Evolutionary conservation across 2,888 invertebrate genomes (phyloP).

Genomic region (Volucella bombylans): DNA sequence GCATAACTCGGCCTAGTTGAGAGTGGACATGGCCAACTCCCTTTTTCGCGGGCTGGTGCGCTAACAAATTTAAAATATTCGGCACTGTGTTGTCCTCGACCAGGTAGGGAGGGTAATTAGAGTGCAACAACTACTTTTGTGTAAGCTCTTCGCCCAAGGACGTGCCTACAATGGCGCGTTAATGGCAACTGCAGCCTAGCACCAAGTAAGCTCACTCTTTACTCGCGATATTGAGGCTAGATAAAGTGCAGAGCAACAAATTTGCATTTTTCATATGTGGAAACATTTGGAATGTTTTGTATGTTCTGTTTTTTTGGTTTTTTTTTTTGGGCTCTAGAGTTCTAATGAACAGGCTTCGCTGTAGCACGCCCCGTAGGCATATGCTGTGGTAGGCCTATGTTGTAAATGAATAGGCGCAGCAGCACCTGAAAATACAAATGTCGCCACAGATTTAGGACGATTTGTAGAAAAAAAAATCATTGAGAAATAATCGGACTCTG

Average conservation of each 20-base stretch:
- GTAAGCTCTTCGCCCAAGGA: conserved; percentile 67
- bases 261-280: conserved; percentile 67
- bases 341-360: conserved; percentile 66
- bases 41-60: conserved; percentile 48
- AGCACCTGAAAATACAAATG: too few species aligned
- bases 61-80: conserved; percentile 65
- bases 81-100: conserved; percentile 64
- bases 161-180: conserved; percentile 60
- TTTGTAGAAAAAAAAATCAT: too few species aligned
- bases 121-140: conserved; percentile 62
- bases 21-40: conserved; percentile 66
- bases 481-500: too few species aligned
- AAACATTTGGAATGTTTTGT: conserved; percentile 56
- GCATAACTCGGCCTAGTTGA: conserved; percentile 71
- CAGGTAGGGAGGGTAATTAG: conserved; percentile 70
- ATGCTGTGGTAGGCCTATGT: neutral
- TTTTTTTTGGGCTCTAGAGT: conserved; percentile 54
- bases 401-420: too few species aligned
- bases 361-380: conserved; percentile 61
- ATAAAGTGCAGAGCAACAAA: conserved; percentile 65
- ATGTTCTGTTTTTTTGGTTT: neutral
- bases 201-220: conserved; percentile 16
- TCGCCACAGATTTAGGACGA: too few species aligned
- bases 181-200: conserved; percentile 17
- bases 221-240: conserved; percentile 60